Base-by-base conservation (phyloP, 2,888 invertebrate genomes). In the Ptychoptera albimana region DNA sequence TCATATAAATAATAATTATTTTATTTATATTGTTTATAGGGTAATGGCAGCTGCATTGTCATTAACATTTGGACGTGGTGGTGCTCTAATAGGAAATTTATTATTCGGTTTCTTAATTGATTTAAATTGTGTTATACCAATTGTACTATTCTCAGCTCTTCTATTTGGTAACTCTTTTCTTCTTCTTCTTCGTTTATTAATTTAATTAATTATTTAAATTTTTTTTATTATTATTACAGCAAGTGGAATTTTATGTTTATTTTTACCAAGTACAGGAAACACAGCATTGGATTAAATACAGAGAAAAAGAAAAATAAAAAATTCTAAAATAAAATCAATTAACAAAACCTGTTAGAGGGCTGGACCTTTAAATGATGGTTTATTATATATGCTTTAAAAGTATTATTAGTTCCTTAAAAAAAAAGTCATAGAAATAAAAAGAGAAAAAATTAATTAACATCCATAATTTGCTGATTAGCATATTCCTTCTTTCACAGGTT, bases 31-130 rank as follows among this genome's bases (percentile, higher is more conserved):
- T 38, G 44, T 48, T 60, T 61, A 43, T 61, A 83, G 84, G 69
- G 83, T 84, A 57, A 83, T 84, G 82, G 84, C 83, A 32, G 83
- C 83, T 29, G 83, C 83, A 37, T 65, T 84, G 37, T 82, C 83
- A 10, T 69, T 83, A 49, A 83, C 83, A 12, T 81, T 81, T 60
- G 84, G 84, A 45, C 72, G 84, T 68, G 74, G 80, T 50, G 84
- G 84, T 41, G 83, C 82, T 50, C 68, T 84, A 45, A 62, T 82
- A 43, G 84, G 83, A 49, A 83, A 83, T 66, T 65, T 84, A 51
- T 65, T 82, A 39, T 83, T 84, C 58, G 83, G 84, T 47, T 82
- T 81, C 64, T 71, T 84, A 51, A 82, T 84, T 53, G 84, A 84
- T 68, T 70, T 82, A 55, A 81, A 82, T 60, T 84, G 84, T 58